Percentiles rank a stretch among this genome's conserved stretches.
These are phyloP conservation scores for Hippocampus comes DNA, from an alignment of 2,113 vertebrate genomes.

Conservation along the genomic window DNA sequence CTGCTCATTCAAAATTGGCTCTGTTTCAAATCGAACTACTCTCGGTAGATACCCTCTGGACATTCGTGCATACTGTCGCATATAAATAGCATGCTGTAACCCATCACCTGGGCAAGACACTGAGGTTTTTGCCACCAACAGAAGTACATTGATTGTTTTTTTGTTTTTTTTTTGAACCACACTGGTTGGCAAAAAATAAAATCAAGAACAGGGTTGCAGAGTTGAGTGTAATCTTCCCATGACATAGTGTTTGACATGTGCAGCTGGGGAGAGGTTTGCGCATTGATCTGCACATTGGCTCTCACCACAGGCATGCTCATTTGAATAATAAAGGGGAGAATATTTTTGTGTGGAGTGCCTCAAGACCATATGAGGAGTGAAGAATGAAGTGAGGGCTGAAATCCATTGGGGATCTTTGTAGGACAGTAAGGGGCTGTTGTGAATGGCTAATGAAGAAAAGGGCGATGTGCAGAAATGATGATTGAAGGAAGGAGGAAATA, in stretches of 20 bases:
- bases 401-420: conserved; percentile 42
- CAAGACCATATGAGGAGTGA: conserved; percentile 52
- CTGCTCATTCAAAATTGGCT: conserved; percentile 24
- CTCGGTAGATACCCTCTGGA: conserved; percentile 44
- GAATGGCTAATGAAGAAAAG: conserved; percentile 49
- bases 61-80: conserved; percentile 1
- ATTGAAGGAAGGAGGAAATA: conserved; percentile 37
- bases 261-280: conserved; percentile 57
- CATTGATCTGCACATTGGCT: conserved; percentile 55
- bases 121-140: conserved; percentile 34
- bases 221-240: conserved; percentile 32
- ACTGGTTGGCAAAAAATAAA: neutral
- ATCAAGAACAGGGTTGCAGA: conserved; percentile 7
- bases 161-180: conserved; percentile 38
- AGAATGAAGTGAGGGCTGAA: conserved; percentile 31
- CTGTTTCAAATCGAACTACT: conserved; percentile 27
- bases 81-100: conserved; percentile 11
- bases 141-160: conserved; percentile 41
- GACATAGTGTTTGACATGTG: conserved; percentile 50
- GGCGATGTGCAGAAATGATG: conserved; percentile 13
- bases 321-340: conserved; percentile 57
- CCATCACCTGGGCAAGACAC: conserved; percentile 26
- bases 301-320: conserved; percentile 43
- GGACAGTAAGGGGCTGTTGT: conserved; percentile 27
- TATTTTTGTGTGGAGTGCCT: conserved; percentile 41